Evolutionary conservation across 1,140 invertebrate species (phyloP).

Genomic region (Apocrypta bakeri): DNA sequence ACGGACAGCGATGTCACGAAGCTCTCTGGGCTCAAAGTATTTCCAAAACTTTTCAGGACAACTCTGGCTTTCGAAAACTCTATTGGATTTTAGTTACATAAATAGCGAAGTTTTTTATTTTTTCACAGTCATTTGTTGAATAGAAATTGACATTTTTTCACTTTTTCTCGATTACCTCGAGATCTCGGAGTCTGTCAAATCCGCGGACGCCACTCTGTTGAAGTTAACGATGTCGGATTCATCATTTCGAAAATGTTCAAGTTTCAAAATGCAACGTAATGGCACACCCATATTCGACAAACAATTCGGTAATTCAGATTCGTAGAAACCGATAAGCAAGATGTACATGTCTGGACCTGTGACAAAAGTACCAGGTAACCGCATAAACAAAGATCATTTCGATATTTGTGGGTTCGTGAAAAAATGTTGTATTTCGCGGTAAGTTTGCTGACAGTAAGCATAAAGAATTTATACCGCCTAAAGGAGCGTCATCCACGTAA

Average conservation of each 20-base stretch:
- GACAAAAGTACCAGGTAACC: no score
- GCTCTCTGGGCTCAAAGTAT: background rate
- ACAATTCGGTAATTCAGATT: slow-evolving; percentile 67
- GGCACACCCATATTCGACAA: slow-evolving; percentile 73
- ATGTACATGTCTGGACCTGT: slow-evolving; percentile 75
- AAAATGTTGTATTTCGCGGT: no score
- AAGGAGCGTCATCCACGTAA: slow-evolving; percentile 74
- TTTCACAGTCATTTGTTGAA: no score
- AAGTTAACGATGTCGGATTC: background rate
- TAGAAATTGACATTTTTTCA: no score
- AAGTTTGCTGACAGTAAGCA: no score
- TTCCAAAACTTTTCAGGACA: slow-evolving; percentile 12
- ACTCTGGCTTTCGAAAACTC: background rate
- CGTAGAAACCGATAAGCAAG: slow-evolving; percentile 74
- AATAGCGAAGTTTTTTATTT: no score
- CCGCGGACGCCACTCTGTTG: no score
- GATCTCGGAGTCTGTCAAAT: no score
- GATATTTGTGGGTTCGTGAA: no score
- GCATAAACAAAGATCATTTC: no score
- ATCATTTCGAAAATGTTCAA: slow-evolving; percentile 51
- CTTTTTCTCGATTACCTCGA: no score
- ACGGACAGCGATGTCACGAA: background rate
- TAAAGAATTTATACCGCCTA: slow-evolving; percentile 53
- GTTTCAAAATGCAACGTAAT: slow-evolving; percentile 67
- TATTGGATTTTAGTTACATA: background rate